These are phyloP conservation scores for Pachliopta kotzebuea DNA, from an alignment of 2,888 invertebrate genomes.

Conservation along the genomic window DNA sequence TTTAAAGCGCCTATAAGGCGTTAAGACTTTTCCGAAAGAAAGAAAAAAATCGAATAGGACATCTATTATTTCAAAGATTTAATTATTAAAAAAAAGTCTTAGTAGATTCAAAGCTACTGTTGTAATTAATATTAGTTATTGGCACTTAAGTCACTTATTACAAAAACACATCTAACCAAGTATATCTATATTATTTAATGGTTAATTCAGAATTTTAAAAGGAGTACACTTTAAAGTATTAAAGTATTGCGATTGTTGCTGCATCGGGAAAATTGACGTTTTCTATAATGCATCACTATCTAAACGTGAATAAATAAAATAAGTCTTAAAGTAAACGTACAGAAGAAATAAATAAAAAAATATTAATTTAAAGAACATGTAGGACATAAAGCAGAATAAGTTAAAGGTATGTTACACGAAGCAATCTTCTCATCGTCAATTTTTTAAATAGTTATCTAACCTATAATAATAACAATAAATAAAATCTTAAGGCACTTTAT, in stretches of 20 bases:
- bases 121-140: conserved; percentile 12
- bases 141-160: conserved; percentile 19
- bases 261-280: conserved; percentile 20
- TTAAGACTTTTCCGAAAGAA: conserved; percentile 1
- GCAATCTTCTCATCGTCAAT: conserved; percentile 58
- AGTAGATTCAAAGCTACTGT: background rate
- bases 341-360: conserved; percentile 56
- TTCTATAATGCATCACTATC: conserved; percentile 14
- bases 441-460: conserved; percentile 71
- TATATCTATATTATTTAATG: background rate
- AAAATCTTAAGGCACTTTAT: conserved; percentile 77
- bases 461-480: conserved; percentile 76
- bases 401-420: conserved; percentile 61
- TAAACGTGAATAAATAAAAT: conserved; percentile 43
- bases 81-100: background rate
- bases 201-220: conserved; percentile 10
- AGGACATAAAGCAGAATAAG: conserved; percentile 43
- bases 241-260: conserved; percentile 10
- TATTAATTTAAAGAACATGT: conserved; percentile 39
- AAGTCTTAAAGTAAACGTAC: conserved; percentile 40
- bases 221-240: conserved; percentile 3
- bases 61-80: conserved; percentile 1
- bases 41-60: conserved; percentile 15
- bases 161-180: conserved; percentile 7
- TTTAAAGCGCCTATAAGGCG: conserved; percentile 7